These are phyloP conservation scores for Eupsittula cactorum DNA, from an alignment of 2,113 vertebrate genomes.

Conservation along the genomic window DNA sequence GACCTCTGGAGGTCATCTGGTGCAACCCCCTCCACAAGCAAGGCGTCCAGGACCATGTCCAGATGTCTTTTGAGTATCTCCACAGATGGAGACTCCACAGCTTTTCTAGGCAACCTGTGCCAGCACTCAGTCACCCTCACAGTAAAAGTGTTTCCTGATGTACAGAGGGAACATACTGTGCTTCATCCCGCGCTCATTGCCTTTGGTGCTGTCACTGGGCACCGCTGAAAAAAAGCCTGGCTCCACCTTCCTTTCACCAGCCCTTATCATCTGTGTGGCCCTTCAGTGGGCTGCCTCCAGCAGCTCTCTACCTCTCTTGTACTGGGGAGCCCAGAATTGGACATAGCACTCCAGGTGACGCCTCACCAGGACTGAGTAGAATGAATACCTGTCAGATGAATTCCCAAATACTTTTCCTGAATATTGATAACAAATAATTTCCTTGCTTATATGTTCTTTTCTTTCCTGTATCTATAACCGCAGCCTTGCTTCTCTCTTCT, in stretches of 20 bases:
- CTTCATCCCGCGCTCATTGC: neutral
- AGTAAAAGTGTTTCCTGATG: neutral
- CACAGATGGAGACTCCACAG: neutral
- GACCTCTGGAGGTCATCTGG: neutral
- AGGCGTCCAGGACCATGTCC: neutral
- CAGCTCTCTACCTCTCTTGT: fast-evolving
- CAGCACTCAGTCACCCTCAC: neutral
- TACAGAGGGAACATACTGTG: neutral
- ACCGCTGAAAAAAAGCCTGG: neutral
- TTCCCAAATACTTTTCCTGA: neutral
- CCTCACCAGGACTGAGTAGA: neutral
- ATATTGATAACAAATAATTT: neutral
- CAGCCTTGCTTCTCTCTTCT: neutral
- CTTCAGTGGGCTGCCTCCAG: neutral
- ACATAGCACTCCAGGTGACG: neutral
- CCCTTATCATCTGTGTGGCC: neutral
- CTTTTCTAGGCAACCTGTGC: neutral
- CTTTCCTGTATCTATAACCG: neutral
- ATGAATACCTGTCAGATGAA: neutral
- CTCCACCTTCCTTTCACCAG: neutral
- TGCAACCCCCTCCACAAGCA: neutral
- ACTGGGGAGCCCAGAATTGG: neutral
- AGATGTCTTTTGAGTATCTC: fast-evolving
- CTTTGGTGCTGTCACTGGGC: neutral
- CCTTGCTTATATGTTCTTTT: neutral